Base-by-base conservation (phyloP, 2,888 invertebrate genomes). In the Acronicta leporina region DNA sequence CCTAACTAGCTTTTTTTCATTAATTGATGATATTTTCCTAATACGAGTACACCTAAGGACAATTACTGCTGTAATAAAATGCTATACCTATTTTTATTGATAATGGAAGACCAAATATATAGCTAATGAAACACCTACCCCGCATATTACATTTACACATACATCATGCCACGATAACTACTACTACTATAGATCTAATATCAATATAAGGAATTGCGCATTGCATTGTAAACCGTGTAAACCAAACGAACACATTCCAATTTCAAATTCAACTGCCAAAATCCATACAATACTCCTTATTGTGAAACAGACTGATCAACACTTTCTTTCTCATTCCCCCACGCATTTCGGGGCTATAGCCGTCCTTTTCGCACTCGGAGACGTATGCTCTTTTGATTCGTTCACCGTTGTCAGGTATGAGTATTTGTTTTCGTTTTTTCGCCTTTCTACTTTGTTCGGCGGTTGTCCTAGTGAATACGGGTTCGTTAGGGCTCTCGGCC, bases 261-360 rank as follows among this genome's bases (percentile, higher is more conserved):
- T 10, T 68, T 43, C 16, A 52, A 62, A 59, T 40, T 65, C 45
- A 63, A 53, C 48, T 30, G 20, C 78, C 75, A 10, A 77, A 78
- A 65, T 92, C 92, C 86, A 92, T 88, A 52, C 83, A 83, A 66
- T 90, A 92, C 65, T 92, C 91, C 57, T 89, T 90, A 75, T 89
- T 88, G 73, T 90, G 89, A 73, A 92, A 90, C 68, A 91, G 72
- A 66, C 92, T 91, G 49, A 90, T 86, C 63, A 91, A 75, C 44
- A 90, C 85, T 48, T 81, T 86, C 74, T 87, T 88, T 85, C 89
- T 88, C 86, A 90, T 88, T 80, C 84, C 88, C 6, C 77, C 87
- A 14, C 61, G 65, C 4, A 68, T 61, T 3, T 85, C 86, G 2
- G 88, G 88, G 41, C 86, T 89, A 68, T 81, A 86, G n/a, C 79